phyloP scores from a whole-genome alignment of 2,888 invertebrate genomes.

The Drosophila buzzatii region DNA sequence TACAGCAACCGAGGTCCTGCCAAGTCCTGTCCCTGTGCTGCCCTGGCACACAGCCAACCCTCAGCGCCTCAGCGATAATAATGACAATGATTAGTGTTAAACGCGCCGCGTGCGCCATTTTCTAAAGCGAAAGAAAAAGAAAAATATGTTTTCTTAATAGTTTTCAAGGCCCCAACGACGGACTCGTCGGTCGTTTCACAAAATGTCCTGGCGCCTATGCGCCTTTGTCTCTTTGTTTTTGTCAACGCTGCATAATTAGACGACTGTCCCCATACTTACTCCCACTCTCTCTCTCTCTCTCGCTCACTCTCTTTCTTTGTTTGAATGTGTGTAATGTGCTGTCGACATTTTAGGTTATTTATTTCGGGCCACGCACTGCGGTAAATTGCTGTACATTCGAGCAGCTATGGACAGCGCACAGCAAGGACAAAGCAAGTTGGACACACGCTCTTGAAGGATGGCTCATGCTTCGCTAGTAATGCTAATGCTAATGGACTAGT shows the following conservation, averaged over 20 bases:
- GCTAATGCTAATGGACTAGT: constrained; percentile 41
- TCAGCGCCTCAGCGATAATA: constrained; percentile 47
- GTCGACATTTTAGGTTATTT: constrained; percentile 67
- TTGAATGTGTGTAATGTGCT: constrained; percentile 62
- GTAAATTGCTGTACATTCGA: constrained; percentile 35
- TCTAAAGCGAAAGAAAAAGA: constrained; percentile 29
- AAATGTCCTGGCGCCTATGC: constrained; percentile 59
- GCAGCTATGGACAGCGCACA: constrained; percentile 18
- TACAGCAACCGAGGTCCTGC: constrained; percentile 24
- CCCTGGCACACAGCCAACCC: constrained; percentile 49
- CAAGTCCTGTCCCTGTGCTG: not conserved
- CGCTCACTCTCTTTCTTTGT: not conserved
- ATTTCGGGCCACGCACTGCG: constrained; percentile 60
- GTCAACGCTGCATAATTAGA: constrained; percentile 79
- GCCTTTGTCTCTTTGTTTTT: constrained; percentile 50
- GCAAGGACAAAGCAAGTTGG: constrained; percentile 29
- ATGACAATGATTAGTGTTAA: constrained; percentile 77
- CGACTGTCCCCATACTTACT: not conserved
- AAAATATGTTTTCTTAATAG: constrained; percentile 77
- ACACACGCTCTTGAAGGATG: constrained; percentile 33
- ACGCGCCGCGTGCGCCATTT: constrained; percentile 64
- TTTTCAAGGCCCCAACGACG: constrained; percentile 39
- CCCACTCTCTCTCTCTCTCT: not conserved
- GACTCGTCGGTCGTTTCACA: constrained; percentile 4
- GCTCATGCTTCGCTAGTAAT: constrained; percentile 24